Evolutionary conservation across 2,888 invertebrate species (phyloP), one percentile per base, ranked within the genome.

Genomic region (Heliconius ismenius): DNA sequence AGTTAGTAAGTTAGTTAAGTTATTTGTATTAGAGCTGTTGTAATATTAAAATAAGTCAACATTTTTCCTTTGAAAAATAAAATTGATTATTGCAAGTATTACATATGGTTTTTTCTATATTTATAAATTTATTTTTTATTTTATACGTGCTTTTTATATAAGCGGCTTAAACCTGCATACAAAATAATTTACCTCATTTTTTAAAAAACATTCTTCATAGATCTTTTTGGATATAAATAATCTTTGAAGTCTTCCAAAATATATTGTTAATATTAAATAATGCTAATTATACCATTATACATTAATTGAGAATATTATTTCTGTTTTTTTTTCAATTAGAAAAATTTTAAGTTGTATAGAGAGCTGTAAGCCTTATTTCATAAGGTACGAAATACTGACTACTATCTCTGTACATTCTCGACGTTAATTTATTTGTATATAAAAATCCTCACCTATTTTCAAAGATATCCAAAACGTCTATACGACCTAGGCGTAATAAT

Each of bases 31-130:
- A 76, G 26, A 81, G 79, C 79, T 77, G 82, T 82, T 81, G 81
- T 82, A 84, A 84, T 83, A 85, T 84, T 86, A 86, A 62, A 84
- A 83, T 85, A 83, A 83, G 81, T 83, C 81, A 82, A 84, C 81
- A 73, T 72, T 73, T 76, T 77, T 67, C 67, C 60, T 54, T 15
- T 62, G 65, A 75, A 73, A 36, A 73, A 73, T 76, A 64, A 78
- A 78, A n/a, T 67, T 70, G 11, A 76, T 39, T 64, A 76, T 76
- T 73, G 69, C 73, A 73, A 73, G 21, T 24, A 21, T 39, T 49
- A n/a, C 0, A n/a, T 58, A 32, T 32, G 58, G n/a, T 58, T 58
- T 3, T 58, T 58, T n/a, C 7, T 58, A 9, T 18, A 18, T 49
- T 49, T 15, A 54, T 54, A 10, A 7, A 10, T 70, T 70, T 4